Conservation (phyloP, 1,140 invertebrate genomes). For the Gonatopus flavifemur region DNA sequence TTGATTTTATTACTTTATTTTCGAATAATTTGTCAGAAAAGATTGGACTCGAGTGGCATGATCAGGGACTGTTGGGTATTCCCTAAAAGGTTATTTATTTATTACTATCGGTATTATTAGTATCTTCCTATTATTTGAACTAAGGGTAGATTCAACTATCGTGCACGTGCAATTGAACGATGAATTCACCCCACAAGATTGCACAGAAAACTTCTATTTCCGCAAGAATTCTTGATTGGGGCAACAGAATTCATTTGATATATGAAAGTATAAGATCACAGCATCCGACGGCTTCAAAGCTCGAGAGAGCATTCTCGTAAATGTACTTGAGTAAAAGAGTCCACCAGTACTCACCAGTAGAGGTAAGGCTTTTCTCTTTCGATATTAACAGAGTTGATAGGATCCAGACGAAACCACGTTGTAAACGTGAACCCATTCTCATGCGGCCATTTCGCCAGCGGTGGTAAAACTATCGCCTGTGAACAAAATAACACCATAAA, state of each 20-base stretch:
- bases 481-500: constrained; percentile 45
- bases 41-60: no score
- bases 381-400: constrained; percentile 97
- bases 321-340: constrained; percentile 32
- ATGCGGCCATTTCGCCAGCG: constrained; percentile 95
- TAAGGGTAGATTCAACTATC: no score
- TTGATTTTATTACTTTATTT: no score
- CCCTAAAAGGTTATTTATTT: no score
- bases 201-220: no score
- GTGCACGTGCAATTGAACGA: no score
- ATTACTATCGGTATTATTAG: no score
- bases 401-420: constrained; percentile 98
- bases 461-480: constrained; percentile 93
- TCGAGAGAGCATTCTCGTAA: constrained; percentile 21
- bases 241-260: not conserved
- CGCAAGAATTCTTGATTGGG: not conserved
- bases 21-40: no score
- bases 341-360: constrained; percentile 91
- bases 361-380: constrained; percentile 98
- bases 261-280: not conserved
- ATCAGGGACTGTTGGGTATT: no score
- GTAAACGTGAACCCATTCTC: constrained; percentile 99
- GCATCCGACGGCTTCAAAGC: constrained; percentile 8
- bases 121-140: no score
- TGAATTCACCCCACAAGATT: no score